phyloP scores from a whole-genome alignment of 92 coral and sea anemone genomes.

The Epizoanthus scotinus region DNA sequence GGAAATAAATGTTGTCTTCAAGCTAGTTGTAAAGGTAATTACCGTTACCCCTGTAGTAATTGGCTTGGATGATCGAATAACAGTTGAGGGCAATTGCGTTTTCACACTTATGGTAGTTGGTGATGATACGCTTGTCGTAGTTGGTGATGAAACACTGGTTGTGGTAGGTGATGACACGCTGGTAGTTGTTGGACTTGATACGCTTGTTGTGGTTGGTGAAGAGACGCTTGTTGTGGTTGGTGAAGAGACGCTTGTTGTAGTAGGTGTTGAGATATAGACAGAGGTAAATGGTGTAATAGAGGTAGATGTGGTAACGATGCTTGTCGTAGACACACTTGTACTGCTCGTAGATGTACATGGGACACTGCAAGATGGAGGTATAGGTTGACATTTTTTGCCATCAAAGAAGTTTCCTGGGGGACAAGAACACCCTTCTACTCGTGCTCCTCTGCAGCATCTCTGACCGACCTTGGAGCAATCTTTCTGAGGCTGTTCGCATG shows the following conservation, averaged over 20 bases:
- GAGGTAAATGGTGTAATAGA: constrained; percentile 29
- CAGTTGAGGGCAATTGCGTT: no score
- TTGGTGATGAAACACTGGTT: no score
- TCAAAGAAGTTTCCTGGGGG: constrained; percentile 78
- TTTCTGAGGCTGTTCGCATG: constrained; percentile 67
- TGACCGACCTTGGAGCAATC: constrained; percentile 65
- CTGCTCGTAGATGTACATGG: constrained; percentile 53
- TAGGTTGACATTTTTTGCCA: constrained; percentile 86
- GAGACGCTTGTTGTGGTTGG: constrained; percentile 6
- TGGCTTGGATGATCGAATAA: no score
- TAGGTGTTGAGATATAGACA: constrained; percentile 27
- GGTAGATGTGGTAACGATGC: constrained; percentile 40
- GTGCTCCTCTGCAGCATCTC: constrained; percentile 88
- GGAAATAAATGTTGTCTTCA: no score
- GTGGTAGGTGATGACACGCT: constrained; percentile 8
- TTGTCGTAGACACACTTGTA: constrained; percentile 33
- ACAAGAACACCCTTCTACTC: constrained; percentile 94
- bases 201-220: constrained; percentile 3
- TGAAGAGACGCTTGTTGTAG: constrained; percentile 21
- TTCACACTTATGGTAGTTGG: background rate
- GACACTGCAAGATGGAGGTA: constrained; percentile 64
- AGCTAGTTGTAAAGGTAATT: no score
- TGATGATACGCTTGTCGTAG: no score
- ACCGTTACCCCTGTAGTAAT: no score
- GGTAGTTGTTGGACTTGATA: background rate